Evolutionary conservation across 2,113 vertebrate species (phyloP), one percentile per base, ranked within the genome.

Genomic region (Maccullochella peelii): DNA sequence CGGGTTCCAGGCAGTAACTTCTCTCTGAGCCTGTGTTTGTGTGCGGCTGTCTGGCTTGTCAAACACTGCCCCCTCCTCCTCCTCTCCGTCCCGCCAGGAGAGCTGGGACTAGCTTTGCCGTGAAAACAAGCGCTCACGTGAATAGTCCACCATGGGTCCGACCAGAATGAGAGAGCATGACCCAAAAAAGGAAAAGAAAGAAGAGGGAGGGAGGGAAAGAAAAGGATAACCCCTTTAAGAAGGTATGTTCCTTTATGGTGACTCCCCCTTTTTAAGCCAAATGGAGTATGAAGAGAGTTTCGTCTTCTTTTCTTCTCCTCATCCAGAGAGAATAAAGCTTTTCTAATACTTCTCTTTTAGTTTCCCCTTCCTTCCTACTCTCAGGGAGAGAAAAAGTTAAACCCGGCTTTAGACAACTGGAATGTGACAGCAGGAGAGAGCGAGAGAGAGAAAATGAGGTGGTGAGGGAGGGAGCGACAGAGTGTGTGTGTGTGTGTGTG

Each of bases 381-480:
- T 68, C 71, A 63, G 78, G 75, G 61, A 88, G 85, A 89, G 90
- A 66, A 88, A 90, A 92, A 92, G 91, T 92, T 90, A 92, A 91
- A 91, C 76, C 85, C 69, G 61, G 84, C 84, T 93, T 92, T 89
- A 82, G 89, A 93, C 88, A 86, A 92, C 91, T 85, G 95, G 90
- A 90, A 94, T 55, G 94, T 93, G 95, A 95, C 93, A 94, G 94
- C 85, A 69, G 75, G 63, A 79, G 92, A 90, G 80, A 68, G 52
- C 79, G 92, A 84, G 79, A 73, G 83, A 69, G 85, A 69, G 70
- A 58, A 16, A 49, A 44, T 20, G 82, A 73, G 50, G 33, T 61
- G 55, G 85, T 44, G 80, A 87, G 72, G 38, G 80, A 84, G 84
- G 20, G 77, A 21, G 76, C 10, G 72, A 2, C 38, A 20, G 89